phyloP scores from a whole-genome alignment of 2,797 vertebrate genomes.

The Distichodus sexfasciatus region DNA sequence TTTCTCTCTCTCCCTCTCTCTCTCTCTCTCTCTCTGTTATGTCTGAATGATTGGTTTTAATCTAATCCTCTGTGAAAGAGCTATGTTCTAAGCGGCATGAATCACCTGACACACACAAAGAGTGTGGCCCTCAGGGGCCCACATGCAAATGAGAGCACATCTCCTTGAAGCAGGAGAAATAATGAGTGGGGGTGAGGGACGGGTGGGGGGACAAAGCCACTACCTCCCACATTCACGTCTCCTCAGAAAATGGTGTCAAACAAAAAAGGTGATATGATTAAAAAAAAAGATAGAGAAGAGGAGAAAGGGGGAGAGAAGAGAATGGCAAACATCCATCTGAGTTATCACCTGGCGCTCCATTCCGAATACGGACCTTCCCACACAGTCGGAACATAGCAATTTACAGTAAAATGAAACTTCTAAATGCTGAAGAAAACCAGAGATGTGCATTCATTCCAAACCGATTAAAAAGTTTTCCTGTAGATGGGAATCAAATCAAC shows the following conservation, averaged over 20 bases:
- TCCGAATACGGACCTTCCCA: too few species aligned
- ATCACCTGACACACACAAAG: slow-evolving; percentile 62
- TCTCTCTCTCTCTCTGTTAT: slow-evolving; percentile 51
- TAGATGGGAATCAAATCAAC: not conserved
- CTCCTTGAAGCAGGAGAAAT: slow-evolving; percentile 65
- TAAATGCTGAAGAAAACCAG: not conserved
- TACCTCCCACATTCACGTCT: slow-evolving; percentile 36
- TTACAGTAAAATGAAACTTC: not conserved
- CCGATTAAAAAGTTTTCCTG: not conserved
- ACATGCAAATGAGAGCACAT: slow-evolving; percentile 70
- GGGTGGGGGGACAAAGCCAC: slow-evolving; percentile 49
- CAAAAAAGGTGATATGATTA: too few species aligned
- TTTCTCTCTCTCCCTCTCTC: slow-evolving; percentile 37
- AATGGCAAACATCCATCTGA: slow-evolving; percentile 20
- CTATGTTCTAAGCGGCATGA: slow-evolving; percentile 59
- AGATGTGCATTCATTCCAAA: slow-evolving; percentile 1
- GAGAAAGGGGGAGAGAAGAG: slow-evolving; percentile 32
- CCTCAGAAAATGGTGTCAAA: slow-evolving; percentile 48
- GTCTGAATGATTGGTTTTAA: slow-evolving; percentile 70
- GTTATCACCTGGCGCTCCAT: not conserved
- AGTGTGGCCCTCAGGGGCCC: slow-evolving; percentile 47
- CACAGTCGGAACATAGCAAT: not conserved
- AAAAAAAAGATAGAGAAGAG: slow-evolving; percentile 33
- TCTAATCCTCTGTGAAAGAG: slow-evolving; percentile 63
- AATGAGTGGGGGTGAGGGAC: slow-evolving; percentile 64